These are phyloP conservation scores for Blastobasis lacticolella DNA, from an alignment of 2,888 invertebrate genomes.

Conservation along the genomic window DNA sequence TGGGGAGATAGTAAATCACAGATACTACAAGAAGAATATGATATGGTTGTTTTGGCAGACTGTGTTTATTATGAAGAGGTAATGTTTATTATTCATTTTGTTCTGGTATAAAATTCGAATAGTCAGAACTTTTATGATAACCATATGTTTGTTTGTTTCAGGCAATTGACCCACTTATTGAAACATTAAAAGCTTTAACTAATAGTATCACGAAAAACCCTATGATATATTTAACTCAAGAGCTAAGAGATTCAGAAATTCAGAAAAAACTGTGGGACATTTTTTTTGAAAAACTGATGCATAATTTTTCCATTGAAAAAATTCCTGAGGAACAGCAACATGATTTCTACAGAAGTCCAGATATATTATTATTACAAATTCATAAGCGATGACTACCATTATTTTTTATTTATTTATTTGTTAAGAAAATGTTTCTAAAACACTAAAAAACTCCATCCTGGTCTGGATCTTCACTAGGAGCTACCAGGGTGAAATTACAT, in stretches of 20 bases:
- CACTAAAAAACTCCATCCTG: too few species aligned
- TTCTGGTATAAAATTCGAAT: background rate
- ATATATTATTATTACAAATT: constrained; percentile 74
- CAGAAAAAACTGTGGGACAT: constrained; percentile 49
- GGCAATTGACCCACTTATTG: constrained; percentile 75
- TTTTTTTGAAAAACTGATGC: constrained; percentile 48
- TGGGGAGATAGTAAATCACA: constrained; percentile 74
- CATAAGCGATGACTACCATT: constrained; percentile 34
- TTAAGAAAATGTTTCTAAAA: too few species aligned
- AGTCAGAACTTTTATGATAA: too few species aligned
- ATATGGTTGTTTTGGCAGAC: constrained; percentile 74
- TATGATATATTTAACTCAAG: constrained; percentile 78
- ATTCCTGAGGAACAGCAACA: constrained; percentile 77
- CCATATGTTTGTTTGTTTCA: constrained; percentile 37
- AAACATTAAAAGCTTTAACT: constrained; percentile 66
- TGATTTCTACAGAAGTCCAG: constrained; percentile 74
- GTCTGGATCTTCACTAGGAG: too few species aligned
- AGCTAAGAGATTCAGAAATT: constrained; percentile 77
- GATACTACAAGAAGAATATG: constrained; percentile 58
- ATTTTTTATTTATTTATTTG: too few species aligned
- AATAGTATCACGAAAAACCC: constrained; percentile 60
- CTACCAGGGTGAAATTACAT: too few species aligned
- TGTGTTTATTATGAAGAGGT: constrained; percentile 77
- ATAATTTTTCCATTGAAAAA: constrained; percentile 45
- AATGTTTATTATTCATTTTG: constrained; percentile 16